phyloP scores from a whole-genome alignment of 2,888 invertebrate species.

The Nematopogon swammerdamellus region DNA sequence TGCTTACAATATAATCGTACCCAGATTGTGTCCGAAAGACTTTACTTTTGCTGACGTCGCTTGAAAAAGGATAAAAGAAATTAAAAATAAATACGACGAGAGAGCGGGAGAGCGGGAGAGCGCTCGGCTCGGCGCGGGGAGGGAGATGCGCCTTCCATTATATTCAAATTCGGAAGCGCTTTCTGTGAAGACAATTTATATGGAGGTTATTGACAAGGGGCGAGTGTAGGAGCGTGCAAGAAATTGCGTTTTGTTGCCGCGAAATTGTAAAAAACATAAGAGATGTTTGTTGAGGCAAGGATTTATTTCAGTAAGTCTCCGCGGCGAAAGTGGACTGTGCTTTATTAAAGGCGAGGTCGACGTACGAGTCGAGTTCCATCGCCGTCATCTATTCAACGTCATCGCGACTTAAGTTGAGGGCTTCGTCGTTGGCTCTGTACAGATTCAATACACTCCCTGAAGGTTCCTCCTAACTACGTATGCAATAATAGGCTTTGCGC shows the following conservation, averaged over 20 bases:
- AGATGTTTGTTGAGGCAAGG: neutral
- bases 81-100: neutral
- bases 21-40: constrained; percentile 29
- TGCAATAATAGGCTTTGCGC: too few relatives aligned
- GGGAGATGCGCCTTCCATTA: constrained; percentile 26
- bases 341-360: too few relatives aligned
- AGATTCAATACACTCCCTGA: too few relatives aligned
- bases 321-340: neutral
- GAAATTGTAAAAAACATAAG: neutral
- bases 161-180: constrained; percentile 44
- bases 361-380: too few relatives aligned
- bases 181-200: constrained; percentile 48
- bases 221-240: constrained; percentile 20
- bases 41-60: neutral
- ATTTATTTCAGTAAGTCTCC: neutral
- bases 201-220: constrained; percentile 50
- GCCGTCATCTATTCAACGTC: too few relatives aligned
- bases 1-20: constrained; percentile 57
- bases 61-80: neutral
- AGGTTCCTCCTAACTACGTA: too few relatives aligned
- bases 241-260: neutral
- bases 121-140: neutral
- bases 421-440: too few relatives aligned
- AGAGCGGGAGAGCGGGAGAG: neutral
- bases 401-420: too few relatives aligned